Percentiles rank a stretch among this genome's conserved stretches.
Evolutionary conservation across 2,113 vertebrate genomes (phyloP).

Genomic region (Pelecanus crispus): DNA sequence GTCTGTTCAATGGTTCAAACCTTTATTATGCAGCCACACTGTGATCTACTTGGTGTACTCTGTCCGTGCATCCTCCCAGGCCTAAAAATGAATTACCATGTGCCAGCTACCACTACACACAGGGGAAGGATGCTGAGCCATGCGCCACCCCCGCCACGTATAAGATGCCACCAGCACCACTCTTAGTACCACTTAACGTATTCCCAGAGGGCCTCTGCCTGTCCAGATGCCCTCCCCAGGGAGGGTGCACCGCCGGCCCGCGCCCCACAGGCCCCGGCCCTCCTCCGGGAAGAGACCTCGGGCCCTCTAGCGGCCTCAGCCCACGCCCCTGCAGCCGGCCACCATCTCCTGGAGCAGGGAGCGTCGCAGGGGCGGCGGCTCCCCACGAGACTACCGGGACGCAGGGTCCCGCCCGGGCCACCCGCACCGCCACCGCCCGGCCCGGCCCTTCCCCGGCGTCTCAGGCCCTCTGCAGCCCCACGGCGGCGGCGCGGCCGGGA

Average conservation of each 20-base stretch:
- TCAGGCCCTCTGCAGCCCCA: neutral
- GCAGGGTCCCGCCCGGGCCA: too few species aligned
- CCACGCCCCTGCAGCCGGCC: neutral
- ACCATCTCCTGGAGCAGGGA: too few species aligned
- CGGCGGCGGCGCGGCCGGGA: neutral
- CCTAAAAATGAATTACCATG: fast-evolving
- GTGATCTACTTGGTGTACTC: neutral
- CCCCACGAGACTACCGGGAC: too few species aligned
- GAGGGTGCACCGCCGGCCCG: fast-evolving
- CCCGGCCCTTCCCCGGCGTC: neutral
- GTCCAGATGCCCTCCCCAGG: neutral
- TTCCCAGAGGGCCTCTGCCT: neutral
- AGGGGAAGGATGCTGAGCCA: fast-evolving
- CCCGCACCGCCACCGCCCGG: too few species aligned
- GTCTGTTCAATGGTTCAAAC: fast-evolving
- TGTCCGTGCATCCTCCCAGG: fast-evolving
- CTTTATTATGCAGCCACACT: neutral
- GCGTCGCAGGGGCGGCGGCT: neutral
- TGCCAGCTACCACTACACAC: fast-evolving
- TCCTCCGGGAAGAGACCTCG: neutral
- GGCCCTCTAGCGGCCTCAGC: too few species aligned
- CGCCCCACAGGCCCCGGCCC: too few species aligned
- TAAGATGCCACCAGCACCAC: fast-evolving
- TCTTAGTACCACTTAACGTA: neutral
- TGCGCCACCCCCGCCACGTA: fast-evolving